Evolutionary conservation across 2,797 vertebrate genomes (phyloP).

Genomic region (Threskiornis aethiopicus): DNA sequence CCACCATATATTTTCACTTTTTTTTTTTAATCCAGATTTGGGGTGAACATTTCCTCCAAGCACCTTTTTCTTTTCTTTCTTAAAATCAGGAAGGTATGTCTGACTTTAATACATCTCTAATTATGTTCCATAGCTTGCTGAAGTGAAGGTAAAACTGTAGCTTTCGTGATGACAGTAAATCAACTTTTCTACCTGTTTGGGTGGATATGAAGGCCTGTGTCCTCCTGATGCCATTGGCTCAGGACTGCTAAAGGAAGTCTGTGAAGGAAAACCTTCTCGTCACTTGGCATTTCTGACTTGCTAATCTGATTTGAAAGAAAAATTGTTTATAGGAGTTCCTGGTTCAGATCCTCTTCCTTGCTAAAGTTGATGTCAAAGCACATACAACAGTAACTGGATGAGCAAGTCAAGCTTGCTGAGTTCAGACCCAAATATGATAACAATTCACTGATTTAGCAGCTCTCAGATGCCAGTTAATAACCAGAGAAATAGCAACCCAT

Average conservation of each 20-base stretch:
- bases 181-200: neutral
- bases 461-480: neutral
- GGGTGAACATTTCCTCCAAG: neutral
- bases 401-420: slow-evolving; percentile 48
- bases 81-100: neutral
- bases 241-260: neutral
- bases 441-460: slow-evolving; percentile 39
- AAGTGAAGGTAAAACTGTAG: neutral
- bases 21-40: neutral
- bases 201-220: neutral
- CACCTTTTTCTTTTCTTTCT: neutral
- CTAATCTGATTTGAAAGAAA: slow-evolving; percentile 53
- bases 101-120: neutral
- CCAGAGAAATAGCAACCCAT: neutral
- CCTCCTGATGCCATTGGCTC: neutral
- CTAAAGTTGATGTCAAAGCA: slow-evolving; percentile 21
- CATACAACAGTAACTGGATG: slow-evolving; percentile 23
- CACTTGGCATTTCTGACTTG: slow-evolving; percentile 23
- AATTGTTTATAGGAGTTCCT: slow-evolving; percentile 52
- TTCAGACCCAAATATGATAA: slow-evolving; percentile 23
- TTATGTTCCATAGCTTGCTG: neutral
- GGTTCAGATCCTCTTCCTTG: slow-evolving; percentile 48
- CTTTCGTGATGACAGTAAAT: neutral
- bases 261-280: neutral
- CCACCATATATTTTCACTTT: neutral